These are phyloP conservation scores for Prorops nasuta DNA, from an alignment of 1,140 invertebrate genomes.

Conservation along the genomic window DNA sequence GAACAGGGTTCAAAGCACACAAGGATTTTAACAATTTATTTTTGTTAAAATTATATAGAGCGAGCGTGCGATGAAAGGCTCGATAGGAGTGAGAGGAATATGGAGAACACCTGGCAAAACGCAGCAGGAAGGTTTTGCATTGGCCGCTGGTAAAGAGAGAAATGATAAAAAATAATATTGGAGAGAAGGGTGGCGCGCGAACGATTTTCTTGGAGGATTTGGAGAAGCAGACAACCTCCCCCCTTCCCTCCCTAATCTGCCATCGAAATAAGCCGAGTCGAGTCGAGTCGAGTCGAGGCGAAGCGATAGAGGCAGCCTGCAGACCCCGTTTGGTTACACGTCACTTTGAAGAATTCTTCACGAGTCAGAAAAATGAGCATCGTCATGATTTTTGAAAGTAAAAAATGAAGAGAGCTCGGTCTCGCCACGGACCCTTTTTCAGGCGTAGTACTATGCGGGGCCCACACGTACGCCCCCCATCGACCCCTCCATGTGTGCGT, in stretches of 20 bases:
- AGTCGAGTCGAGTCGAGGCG: too few relatives aligned
- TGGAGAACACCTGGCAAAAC: constrained; percentile 34
- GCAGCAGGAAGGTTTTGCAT: constrained; percentile 31
- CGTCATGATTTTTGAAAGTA: constrained; percentile 60
- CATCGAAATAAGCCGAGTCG: too few relatives aligned
- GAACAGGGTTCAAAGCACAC: too few relatives aligned
- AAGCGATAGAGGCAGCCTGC: too few relatives aligned
- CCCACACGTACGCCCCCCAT: constrained; percentile 9
- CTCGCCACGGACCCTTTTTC: constrained; percentile 29
- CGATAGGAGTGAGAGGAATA: too few relatives aligned
- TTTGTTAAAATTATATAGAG: too few relatives aligned
- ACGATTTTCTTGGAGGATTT: too few relatives aligned
- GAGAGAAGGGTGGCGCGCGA: not conserved
- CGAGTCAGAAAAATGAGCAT: constrained; percentile 59
- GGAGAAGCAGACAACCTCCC: too few relatives aligned
- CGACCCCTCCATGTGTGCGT: constrained; percentile 14
- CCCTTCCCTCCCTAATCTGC: too few relatives aligned
- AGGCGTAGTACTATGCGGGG: too few relatives aligned
- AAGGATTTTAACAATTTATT: too few relatives aligned
- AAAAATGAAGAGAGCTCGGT: constrained; percentile 45
- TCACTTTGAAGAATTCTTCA: constrained; percentile 58
- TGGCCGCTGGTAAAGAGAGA: constrained; percentile 10
- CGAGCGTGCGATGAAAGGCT: too few relatives aligned
- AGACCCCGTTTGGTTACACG: constrained; percentile 51
- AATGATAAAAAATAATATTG: not conserved